Conservation (phyloP, 2,113 vertebrate genomes). For the human region GRCh38 chr3:88868501-88869000, state of each 20-base stretch:
- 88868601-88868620: slow-evolving; percentile 62
- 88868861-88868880: background rate
- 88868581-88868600: slow-evolving; percentile 63
- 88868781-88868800: slow-evolving; percentile 7
- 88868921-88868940: background rate
- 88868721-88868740: slow-evolving; percentile 50
- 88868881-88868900: background rate
- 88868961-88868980: background rate
- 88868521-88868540: slow-evolving; percentile 29
- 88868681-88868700: slow-evolving; percentile 54
- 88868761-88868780: slow-evolving; percentile 52
- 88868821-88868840: background rate
- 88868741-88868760: slow-evolving; percentile 53
- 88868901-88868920: background rate
- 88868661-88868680: slow-evolving; percentile 45
- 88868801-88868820: slow-evolving; percentile 41
- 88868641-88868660: slow-evolving; percentile 68
- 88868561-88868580: slow-evolving; percentile 57
- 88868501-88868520: slow-evolving; percentile 52
- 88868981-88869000: background rate
- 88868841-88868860: background rate
- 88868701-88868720: slow-evolving; percentile 61
- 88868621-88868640: background rate
- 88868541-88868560: background rate
- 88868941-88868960: background rate